Conservation (phyloP, 2,888 invertebrate species). For the Leptinotarsa juncta region DNA sequence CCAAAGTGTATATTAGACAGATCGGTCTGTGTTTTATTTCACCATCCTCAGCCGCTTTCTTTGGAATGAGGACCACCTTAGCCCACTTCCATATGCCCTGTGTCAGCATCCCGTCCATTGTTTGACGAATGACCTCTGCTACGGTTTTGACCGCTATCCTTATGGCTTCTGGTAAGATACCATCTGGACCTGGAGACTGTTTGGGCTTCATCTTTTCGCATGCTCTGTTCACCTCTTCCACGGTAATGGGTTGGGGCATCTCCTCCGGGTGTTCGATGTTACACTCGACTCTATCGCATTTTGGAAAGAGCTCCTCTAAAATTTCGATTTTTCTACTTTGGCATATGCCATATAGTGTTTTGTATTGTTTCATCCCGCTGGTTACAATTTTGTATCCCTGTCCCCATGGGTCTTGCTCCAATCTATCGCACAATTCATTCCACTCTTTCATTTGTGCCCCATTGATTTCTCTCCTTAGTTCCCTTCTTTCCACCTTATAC, state of each 20-base stretch:
- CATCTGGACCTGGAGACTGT: slow-evolving; percentile 49
- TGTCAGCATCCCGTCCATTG: slow-evolving; percentile 29
- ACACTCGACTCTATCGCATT: neutral
- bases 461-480: no score
- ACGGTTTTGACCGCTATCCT: slow-evolving; percentile 27
- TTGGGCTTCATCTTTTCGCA: slow-evolving; percentile 29
- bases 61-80: slow-evolving; percentile 34
- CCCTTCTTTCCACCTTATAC: no score
- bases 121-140: slow-evolving; percentile 30
- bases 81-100: slow-evolving; percentile 43
- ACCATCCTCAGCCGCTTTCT: slow-evolving; percentile 3
- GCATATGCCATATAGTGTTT: no score
- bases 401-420: no score
- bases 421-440: no score
- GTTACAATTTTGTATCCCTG: no score
- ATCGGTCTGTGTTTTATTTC: slow-evolving; percentile 25
- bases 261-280: neutral
- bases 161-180: slow-evolving; percentile 45
- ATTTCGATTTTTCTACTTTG: neutral
- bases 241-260: neutral
- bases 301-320: no score
- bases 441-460: no score
- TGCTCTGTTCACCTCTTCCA: slow-evolving; percentile 37
- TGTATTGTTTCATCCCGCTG: no score
- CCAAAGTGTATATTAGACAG: slow-evolving; percentile 25